Evolutionary conservation across 2,888 invertebrate species (phyloP).

Genomic region (Pandemis corylana): DNA sequence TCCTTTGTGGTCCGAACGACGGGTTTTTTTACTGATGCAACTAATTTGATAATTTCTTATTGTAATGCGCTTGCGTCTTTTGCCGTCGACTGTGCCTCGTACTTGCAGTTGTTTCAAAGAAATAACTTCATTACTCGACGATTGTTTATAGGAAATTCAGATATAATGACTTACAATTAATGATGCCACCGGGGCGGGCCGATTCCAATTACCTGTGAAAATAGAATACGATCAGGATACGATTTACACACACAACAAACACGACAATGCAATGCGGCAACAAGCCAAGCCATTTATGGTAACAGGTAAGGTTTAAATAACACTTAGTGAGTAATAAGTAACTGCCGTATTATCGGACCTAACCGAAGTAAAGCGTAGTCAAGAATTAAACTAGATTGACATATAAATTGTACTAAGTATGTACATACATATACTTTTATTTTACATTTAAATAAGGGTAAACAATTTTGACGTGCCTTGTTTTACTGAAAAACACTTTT

Average conservation of each 20-base stretch:
- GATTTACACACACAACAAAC: background rate
- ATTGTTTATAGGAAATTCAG: slow-evolving; percentile 42
- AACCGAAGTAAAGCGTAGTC: background rate
- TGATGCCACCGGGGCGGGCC: slow-evolving; percentile 20
- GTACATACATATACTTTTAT: no score
- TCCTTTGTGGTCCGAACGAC: slow-evolving; percentile 68
- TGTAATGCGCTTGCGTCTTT: slow-evolving; percentile 60
- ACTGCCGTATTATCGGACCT: background rate
- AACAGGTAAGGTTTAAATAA: background rate
- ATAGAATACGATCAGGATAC: slow-evolving; percentile 19
- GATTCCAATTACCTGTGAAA: slow-evolving; percentile 34
- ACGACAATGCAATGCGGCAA: background rate
- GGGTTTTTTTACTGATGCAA: slow-evolving; percentile 71
- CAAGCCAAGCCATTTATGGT: background rate
- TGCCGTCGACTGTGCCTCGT: slow-evolving; percentile 42
- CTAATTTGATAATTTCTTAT: slow-evolving; percentile 83
- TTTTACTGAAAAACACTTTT: no score
- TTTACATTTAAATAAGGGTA: no score
- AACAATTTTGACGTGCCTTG: no score
- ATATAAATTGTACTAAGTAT: no score
- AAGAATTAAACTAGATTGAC: background rate
- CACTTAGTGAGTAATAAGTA: no score
- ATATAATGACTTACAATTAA: slow-evolving; percentile 40
- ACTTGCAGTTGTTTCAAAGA: slow-evolving; percentile 49
- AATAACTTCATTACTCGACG: slow-evolving; percentile 53